These are phyloP conservation scores for Venustaconcha ellipsiformis DNA, from an alignment of 1,140 invertebrate genomes.

Conservation along the genomic window DNA sequence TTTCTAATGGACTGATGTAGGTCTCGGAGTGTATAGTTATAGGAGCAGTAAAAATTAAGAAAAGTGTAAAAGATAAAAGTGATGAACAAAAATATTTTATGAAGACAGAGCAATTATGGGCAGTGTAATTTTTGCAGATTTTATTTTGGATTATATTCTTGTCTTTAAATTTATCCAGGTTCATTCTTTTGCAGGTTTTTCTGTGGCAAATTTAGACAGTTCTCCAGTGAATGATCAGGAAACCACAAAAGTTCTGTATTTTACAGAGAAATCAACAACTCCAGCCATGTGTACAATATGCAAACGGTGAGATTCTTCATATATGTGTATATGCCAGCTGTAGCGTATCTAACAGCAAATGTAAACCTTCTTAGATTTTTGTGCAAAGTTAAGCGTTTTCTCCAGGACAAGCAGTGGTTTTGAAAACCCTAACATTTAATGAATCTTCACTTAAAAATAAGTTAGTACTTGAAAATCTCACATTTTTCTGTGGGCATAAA, in stretches of 20 bases:
- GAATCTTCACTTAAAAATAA: too few species aligned
- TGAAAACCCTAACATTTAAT: too few species aligned
- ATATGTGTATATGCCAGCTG: slow-evolving; percentile 3
- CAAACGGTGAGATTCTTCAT: slow-evolving; percentile 60
- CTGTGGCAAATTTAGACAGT: slow-evolving; percentile 43
- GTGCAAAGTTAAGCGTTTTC: not conserved
- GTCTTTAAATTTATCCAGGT: not conserved
- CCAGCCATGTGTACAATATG: slow-evolving; percentile 70
- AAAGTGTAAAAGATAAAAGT: too few species aligned
- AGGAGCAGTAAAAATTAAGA: too few species aligned
- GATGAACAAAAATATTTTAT: too few species aligned
- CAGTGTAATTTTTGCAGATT: not conserved
- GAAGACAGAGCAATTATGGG: too few species aligned
- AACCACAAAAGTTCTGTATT: slow-evolving; percentile 71
- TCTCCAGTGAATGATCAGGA: slow-evolving; percentile 22
- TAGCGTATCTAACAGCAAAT: not conserved
- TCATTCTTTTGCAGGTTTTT: slow-evolving; percentile 37
- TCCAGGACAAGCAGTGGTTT: not conserved
- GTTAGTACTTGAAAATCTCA: too few species aligned
- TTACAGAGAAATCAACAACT: slow-evolving; percentile 70
- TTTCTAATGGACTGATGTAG: too few species aligned
- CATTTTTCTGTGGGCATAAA: too few species aligned
- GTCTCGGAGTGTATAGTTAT: too few species aligned
- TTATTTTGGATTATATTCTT: not conserved
- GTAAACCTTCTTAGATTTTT: not conserved